Base-by-base conservation (phyloP, 2,888 invertebrate genomes). In the Acholoe squamosa region DNA sequence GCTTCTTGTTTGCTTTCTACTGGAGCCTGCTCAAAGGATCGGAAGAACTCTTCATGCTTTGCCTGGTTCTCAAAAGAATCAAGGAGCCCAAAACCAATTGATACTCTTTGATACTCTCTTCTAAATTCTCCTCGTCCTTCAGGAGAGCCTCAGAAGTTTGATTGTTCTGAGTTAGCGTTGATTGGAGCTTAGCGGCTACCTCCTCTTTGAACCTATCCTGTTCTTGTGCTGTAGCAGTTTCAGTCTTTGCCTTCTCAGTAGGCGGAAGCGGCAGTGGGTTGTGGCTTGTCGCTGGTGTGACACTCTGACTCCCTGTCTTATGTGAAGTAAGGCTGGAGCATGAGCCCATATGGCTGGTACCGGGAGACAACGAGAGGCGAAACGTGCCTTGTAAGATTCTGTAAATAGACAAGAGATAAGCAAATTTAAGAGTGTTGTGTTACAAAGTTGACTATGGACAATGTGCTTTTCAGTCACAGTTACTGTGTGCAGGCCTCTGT, bases 191-290 rank as follows among this genome's bases (percentile, higher is more conserved):
- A 5, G 28, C 28, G 5, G 19, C 25, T 71, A 28, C 71, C 61
- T 61, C 5, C 61, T 61, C 25, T 1, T 61, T 61, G 5, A n/a
- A 61, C 25, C 61, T 61, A 22, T 19, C 19, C 19, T n/a, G 61
- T 3, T 19, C 19, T 3, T 61, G 19, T 25, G 28, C 14, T 71
- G 19, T 71, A 71, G 61, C 61, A 61, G 61, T 3, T 61, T 61
- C 12, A 61, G 19, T 61, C 61, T 61, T 61, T 19, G 5, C 43
- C 19, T 80, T 80, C 16, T 76, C 43, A 34, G 43, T 0, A 52
- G 86, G 86, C 1, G 54, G 86, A 52, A 86, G 54, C 33, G 86
- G 86, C n/a, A 86, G 56, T 7, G 86, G 86, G 25, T 56, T 86
- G 25, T 54, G 86, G 54, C 86, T 86, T 3, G 86, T 12, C 7